A percentile compares a stretch with the other conserved stretches of the same genome.
These are phyloP conservation scores for Corythornis cristatus DNA, from an alignment of 2,113 vertebrate genomes.

Conservation along the genomic window DNA sequence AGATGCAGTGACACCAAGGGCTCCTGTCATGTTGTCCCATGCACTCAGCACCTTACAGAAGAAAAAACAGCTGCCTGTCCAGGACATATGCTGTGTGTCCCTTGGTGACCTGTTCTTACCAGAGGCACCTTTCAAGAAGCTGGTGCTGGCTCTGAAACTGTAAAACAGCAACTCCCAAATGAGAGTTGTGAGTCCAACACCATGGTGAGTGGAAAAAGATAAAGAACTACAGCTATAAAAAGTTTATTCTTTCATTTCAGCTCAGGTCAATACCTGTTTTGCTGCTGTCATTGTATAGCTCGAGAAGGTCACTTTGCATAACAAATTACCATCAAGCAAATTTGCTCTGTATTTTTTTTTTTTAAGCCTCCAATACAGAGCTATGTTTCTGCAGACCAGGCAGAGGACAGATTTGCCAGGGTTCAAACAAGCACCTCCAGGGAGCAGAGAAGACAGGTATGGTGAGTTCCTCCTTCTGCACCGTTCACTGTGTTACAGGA, in stretches of 20 bases:
- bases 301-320: not conserved
- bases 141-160: not conserved
- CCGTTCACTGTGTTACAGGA: not conserved
- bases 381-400: not conserved
- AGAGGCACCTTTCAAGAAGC: not conserved
- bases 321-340: not conserved
- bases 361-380: not conserved
- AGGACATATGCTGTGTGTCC: not conserved
- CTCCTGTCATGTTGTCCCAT: not conserved
- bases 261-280: not conserved
- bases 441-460: not conserved
- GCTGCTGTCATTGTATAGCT: not conserved
- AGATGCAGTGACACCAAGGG: not conserved
- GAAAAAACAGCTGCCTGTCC: not conserved
- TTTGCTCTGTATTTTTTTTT: not conserved
- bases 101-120: not conserved
- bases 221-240: constrained; percentile 5
- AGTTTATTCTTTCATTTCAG: not conserved
- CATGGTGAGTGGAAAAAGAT: not conserved
- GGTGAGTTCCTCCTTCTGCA: not conserved
- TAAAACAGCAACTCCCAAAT: not conserved
- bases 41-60: not conserved
- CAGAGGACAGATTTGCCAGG: not conserved
- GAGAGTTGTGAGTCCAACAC: not conserved
- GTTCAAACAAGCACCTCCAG: not conserved